These are phyloP conservation scores for Eleutherodactylus coqui DNA, from an alignment of 2,797 vertebrate genomes.

Conservation along the genomic window DNA sequence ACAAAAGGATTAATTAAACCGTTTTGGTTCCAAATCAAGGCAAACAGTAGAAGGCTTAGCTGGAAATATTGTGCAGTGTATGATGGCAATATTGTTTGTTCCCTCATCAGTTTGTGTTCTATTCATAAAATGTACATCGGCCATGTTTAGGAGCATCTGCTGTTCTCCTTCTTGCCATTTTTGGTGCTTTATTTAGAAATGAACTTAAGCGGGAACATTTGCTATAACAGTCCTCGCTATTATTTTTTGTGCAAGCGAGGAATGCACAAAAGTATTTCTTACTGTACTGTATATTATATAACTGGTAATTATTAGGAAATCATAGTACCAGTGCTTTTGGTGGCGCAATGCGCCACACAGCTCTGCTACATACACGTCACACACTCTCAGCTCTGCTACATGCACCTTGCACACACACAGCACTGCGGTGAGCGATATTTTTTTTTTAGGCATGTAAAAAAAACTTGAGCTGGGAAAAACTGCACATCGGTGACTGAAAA, in stretches of 20 bases:
- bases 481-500: too few relatives aligned
- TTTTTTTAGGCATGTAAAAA: too few relatives aligned
- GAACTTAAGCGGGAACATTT: background rate
- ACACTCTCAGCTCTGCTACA: too few relatives aligned
- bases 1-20: conserved; percentile 2
- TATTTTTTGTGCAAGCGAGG: background rate
- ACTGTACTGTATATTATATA: too few relatives aligned
- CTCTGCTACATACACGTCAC: too few relatives aligned
- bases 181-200: background rate
- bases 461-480: too few relatives aligned
- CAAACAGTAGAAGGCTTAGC: background rate
- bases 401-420: too few relatives aligned
- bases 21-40: conserved; percentile 11
- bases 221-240: background rate
- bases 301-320: too few relatives aligned
- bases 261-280: background rate
- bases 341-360: too few relatives aligned
- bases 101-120: background rate
- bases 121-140: background rate
- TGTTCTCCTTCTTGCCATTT: background rate
- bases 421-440: too few relatives aligned
- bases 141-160: background rate
- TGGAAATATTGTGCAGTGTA: background rate
- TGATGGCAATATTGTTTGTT: background rate
- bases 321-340: too few relatives aligned